Evolutionary conservation across 2,888 invertebrate genomes (phyloP), one percentile per base, ranked within the genome.

Genomic region (Crossocerus cetratus): DNA sequence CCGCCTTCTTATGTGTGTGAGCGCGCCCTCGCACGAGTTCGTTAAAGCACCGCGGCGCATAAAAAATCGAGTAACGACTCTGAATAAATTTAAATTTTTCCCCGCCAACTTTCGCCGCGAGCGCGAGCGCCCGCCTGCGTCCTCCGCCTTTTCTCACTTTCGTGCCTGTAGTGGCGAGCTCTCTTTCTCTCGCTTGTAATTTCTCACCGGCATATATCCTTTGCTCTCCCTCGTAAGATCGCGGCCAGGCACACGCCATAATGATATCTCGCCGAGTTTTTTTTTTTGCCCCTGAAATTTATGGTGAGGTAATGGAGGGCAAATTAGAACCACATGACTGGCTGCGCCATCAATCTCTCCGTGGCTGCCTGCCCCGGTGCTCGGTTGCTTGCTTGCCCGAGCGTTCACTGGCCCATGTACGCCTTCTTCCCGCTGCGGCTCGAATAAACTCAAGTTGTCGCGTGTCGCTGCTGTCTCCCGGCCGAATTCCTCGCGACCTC

Each of bases 261-360:
- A 81, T 77, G 74, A 81, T 78, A 83, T 78, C 78, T 66, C 75
- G 63, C 65, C 56, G 62, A 54, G 59, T 66, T 81, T 86, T 85
- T 66, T 81, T 86, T 85, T 86, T 82, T 77, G 67, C 64, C 58
- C 59, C 54, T 62, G 69, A 78, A 83, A 85, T 85, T 86, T 84
- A 86, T 84, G 83, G 83, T 79, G 76, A 78, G 82, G 77, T 86
- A 86, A 85, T 85, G 82, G 84, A 84, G 81, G 83, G 84, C 83
- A 84, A 86, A 85, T 85, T 86, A 84, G 84, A 84, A 84, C 76
- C 84, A 84, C 86, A 85, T 83, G 85, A 84, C 84, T 77, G 81
- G 81, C 76, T 78, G 59, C 70, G 68, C 85, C 83, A 85, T 85
- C 82, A 84, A 85, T 85, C 85, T 84, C 80, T 65, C 63, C 72